Evolutionary conservation across 2,888 invertebrate genomes (phyloP).

Genomic region (Holacanthella duospinosa): DNA sequence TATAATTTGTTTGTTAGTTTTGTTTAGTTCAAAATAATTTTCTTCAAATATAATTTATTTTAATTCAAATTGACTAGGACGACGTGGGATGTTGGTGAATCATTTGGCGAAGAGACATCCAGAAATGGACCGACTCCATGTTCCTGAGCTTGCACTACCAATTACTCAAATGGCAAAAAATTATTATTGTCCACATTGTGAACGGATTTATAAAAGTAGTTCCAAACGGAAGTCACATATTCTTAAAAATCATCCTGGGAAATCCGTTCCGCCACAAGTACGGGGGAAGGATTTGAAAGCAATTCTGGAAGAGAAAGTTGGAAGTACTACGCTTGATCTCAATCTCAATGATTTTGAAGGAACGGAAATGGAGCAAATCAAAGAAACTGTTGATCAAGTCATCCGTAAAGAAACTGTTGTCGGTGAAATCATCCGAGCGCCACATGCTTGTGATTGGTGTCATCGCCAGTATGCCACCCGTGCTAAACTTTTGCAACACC

Average conservation of each 20-base stretch:
- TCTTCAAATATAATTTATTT: too few species aligned
- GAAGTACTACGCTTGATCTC: not conserved
- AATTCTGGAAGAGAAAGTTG: slow-evolving; percentile 11
- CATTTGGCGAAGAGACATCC: slow-evolving; percentile 70
- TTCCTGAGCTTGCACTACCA: slow-evolving; percentile 64
- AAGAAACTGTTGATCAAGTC: not conserved
- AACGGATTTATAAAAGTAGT: slow-evolving; percentile 66
- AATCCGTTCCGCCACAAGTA: slow-evolving; percentile 38
- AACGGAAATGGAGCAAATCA: not conserved
- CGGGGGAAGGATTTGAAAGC: slow-evolving; percentile 20
- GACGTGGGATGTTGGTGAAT: slow-evolving; percentile 76
- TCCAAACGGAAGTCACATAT: slow-evolving; percentile 75
- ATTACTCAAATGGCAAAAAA: slow-evolving; percentile 64
- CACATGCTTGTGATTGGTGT: slow-evolving; percentile 66
- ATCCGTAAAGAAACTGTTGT: not conserved
- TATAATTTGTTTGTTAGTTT: too few species aligned
- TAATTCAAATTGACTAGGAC: too few species aligned
- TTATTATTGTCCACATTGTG: slow-evolving; percentile 75
- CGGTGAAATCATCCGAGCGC: slow-evolving; percentile 46
- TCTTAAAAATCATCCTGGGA: slow-evolving; percentile 70
- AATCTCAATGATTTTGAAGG: not conserved
- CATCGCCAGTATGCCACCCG: slow-evolving; percentile 73
- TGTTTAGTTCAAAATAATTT: too few species aligned
- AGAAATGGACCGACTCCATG: slow-evolving; percentile 52
- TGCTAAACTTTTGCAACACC: slow-evolving; percentile 49